Base-by-base conservation (phyloP, 1,140 invertebrate genomes). In the Aphaenogaster floridana region DNA sequence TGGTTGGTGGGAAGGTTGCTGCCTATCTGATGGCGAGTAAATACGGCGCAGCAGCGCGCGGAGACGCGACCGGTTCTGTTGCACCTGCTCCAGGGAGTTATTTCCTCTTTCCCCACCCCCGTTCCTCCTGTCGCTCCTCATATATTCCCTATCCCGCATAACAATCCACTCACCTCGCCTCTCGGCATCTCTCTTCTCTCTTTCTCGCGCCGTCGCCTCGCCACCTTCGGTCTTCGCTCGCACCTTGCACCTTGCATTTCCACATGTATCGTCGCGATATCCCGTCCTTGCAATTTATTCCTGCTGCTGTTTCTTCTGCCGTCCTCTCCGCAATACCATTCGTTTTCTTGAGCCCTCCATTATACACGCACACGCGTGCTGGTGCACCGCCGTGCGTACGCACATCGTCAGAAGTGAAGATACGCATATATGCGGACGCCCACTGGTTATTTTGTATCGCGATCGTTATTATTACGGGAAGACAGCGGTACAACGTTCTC, bases 51-150 rank as follows among this genome's bases (percentile, higher is more conserved):
- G 17, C 21, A 34, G 54, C 72, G 71, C 71, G 66, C 64, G 68
- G 45, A 81, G 66, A 85, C 45, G 76, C 72, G 83, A 91, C 87
- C 79, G 87, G 77, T 90, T 86, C 76, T 79, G 45, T 91, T 71
- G 86, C 86, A 91, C 86, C 88, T 90, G 88, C 88, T 88, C 66
- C 78, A 9, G 78, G 72, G 71, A 87, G 59, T 89, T 90, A 87
- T 81, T 59, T 86, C 66, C 86, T 54, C 28, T 36, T 50, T 50
- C 9, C 34, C 74, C 17, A 28, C 28, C 9, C 1, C 57, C 6
- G 1, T n/a, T 0, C 52, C 63, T 5, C 28, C 39, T 13, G 21
- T 9, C 17, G 34, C 57, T 28, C 36, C 86, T 50, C 69, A 28
- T 72, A 36, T 68, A 63, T 63, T 81, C 28, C 71, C 71, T 64